Conservation (phyloP, 2,888 invertebrate genomes). For the Leucoma salicis region DNA sequence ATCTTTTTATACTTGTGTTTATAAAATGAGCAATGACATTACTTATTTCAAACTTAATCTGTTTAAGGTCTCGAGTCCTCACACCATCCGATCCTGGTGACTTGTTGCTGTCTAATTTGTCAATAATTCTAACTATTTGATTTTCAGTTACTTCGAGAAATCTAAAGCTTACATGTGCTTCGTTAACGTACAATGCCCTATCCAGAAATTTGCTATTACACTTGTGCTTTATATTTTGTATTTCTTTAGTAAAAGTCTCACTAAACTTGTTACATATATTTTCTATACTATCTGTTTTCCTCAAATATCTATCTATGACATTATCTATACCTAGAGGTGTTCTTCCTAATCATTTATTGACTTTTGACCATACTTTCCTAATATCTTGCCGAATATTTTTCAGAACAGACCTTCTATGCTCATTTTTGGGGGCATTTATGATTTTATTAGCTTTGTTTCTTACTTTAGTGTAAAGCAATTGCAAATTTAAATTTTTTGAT, state of each 20-base stretch:
- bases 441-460: too few species aligned
- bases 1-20: too few species aligned
- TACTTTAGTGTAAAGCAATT: too few species aligned
- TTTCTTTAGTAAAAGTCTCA: slow-evolving; percentile 3
- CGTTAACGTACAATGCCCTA: background rate
- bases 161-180: background rate
- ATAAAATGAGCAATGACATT: too few species aligned
- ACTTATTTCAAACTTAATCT: too few species aligned
- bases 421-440: too few species aligned
- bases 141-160: background rate
- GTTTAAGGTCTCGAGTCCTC: too few species aligned
- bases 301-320: background rate
- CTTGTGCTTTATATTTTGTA: slow-evolving; percentile 4
- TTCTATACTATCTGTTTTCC: background rate
- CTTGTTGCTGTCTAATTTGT: too few species aligned
- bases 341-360: background rate
- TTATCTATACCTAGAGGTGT: background rate
- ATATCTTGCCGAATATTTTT: too few species aligned
- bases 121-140: background rate
- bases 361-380: slow-evolving; percentile 3
- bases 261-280: slow-evolving; percentile 3
- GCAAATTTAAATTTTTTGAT: too few species aligned
- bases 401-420: too few species aligned
- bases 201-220: background rate
- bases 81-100: too few species aligned